phyloP scores from a whole-genome alignment of 2,797 vertebrate genomes.

The Gallinago stenura region DNA sequence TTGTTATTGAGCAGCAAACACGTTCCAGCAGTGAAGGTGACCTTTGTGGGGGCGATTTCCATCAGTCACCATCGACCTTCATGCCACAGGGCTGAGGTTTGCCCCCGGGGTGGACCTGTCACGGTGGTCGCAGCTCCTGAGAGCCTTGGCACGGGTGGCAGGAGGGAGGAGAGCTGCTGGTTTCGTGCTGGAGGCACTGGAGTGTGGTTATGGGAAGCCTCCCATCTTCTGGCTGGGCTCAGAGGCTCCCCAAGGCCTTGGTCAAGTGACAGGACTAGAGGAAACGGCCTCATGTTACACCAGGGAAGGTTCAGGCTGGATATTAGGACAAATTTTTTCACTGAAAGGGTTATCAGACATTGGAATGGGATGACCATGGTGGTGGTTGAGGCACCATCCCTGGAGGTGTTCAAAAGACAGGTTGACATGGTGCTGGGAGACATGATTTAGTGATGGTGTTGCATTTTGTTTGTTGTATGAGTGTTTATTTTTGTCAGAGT shows the following conservation, averaged over 20 bases:
- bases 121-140: accelerated
- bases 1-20: not conserved
- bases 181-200: not conserved
- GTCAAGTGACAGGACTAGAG: no score
- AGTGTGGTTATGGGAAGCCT: accelerated
- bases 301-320: no score
- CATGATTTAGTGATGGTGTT: no score
- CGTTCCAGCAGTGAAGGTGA: not conserved
- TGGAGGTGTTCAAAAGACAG: no score
- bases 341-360: no score
- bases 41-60: not conserved
- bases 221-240: accelerated
- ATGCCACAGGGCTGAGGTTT: not conserved
- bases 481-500: no score
- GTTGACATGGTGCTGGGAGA: no score
- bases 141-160: not conserved
- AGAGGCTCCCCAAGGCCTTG: not conserved
- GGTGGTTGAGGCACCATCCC: no score
- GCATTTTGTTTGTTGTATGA: no score
- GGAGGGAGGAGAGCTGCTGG: not conserved
- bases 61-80: accelerated
- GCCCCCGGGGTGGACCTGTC: accelerated
- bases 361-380: no score
- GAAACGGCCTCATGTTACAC: no score
- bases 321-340: no score